phyloP scores from a whole-genome alignment of 1,140 invertebrate genomes.

The Potamilus streckersoni region DNA sequence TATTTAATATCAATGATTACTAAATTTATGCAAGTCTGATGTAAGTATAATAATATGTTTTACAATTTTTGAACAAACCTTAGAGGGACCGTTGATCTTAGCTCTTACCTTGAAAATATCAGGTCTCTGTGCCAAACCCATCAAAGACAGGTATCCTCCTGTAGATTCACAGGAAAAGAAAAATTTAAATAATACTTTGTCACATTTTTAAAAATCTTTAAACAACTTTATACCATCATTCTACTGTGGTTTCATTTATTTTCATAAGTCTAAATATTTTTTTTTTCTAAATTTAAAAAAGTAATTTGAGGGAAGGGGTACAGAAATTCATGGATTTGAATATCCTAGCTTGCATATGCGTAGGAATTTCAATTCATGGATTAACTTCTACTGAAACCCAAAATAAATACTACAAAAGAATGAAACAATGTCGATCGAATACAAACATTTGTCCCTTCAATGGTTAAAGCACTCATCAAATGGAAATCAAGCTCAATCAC shows the following conservation, averaged over 20 bases:
- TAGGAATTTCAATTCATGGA: too few species aligned
- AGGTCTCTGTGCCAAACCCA: conserved; percentile 69
- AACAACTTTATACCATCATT: not conserved
- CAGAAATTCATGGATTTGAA: not conserved
- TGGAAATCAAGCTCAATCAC: too few species aligned
- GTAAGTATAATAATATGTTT: not conserved
- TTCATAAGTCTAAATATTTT: too few species aligned
- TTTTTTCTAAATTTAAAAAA: not conserved
- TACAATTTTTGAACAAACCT: not conserved
- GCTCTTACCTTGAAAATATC: conserved; percentile 70
- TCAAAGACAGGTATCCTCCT: conserved; percentile 72
- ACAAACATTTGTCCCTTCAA: too few species aligned
- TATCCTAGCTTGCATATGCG: too few species aligned
- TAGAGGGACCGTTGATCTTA: not conserved
- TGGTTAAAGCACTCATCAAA: too few species aligned
- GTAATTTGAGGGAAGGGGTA: not conserved
- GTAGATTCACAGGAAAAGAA: conserved; percentile 27
- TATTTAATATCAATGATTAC: not conserved
- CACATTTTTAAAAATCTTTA: not conserved
- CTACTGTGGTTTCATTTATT: not conserved
- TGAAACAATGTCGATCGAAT: too few species aligned
- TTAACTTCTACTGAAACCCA: too few species aligned
- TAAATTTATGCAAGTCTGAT: conserved; percentile 1
- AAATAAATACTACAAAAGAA: too few species aligned
- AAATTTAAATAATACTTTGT: conserved; percentile 9